Percentiles rank a stretch among this genome's conserved stretches.
Conservation (phyloP, 2,797 vertebrate species). For the Pampus argenteus region DNA sequence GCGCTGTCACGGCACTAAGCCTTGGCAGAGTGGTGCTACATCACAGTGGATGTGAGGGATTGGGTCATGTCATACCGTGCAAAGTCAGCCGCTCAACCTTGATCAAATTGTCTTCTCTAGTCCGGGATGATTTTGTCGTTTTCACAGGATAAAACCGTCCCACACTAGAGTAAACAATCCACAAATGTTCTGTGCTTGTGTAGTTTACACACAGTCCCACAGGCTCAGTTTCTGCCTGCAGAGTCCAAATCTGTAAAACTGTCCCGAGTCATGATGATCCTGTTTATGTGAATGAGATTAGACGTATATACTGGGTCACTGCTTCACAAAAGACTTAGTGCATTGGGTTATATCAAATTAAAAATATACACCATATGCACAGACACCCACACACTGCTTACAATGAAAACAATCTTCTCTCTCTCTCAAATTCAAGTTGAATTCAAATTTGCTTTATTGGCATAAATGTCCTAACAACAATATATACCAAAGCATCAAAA, state of each 20-base stretch:
- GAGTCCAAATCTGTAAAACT: constrained; percentile 17
- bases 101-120: constrained; percentile 11
- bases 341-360: constrained; percentile 36
- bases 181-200: not conserved
- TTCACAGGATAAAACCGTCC: no score
- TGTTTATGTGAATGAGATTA: constrained; percentile 59
- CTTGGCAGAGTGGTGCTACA: constrained; percentile 26
- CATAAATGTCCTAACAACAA: no score
- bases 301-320: constrained; percentile 27
- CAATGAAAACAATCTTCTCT: constrained; percentile 1
- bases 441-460: no score
- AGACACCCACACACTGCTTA: constrained; percentile 4
- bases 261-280: constrained; percentile 37
- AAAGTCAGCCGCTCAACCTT: constrained; percentile 28
- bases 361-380: constrained; percentile 2
- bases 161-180: constrained; percentile 7
- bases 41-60: constrained; percentile 18
- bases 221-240: constrained; percentile 14
- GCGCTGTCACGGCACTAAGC: constrained; percentile 6
- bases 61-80: constrained; percentile 44
- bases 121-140: constrained; percentile 27
- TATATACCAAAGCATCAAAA: no score
- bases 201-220: constrained; percentile 6
- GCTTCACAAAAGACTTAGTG: constrained; percentile 31
- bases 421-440: no score